Conservation (phyloP, 2,888 invertebrate species). For the Crossocerus cetratus region DNA sequence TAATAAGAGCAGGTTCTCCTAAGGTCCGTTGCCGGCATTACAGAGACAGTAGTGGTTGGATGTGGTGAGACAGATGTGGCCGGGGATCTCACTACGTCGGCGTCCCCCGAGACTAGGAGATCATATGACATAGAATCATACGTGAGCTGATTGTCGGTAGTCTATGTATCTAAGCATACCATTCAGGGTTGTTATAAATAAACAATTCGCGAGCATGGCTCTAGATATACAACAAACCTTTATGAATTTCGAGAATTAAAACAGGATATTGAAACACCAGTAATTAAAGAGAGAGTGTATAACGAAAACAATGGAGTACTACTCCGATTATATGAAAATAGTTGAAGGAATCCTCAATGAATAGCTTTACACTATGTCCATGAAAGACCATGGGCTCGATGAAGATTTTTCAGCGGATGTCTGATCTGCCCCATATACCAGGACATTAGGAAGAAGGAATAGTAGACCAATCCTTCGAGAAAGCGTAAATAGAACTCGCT, state of each 20-base stretch:
- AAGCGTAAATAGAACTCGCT: conserved; percentile 6
- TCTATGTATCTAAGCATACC: background rate
- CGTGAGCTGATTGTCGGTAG: background rate
- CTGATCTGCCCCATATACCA: conserved; percentile 50
- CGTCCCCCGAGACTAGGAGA: conserved; percentile 40
- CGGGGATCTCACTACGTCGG: conserved; percentile 40
- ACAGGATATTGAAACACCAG: too few relatives aligned
- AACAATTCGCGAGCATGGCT: too few relatives aligned
- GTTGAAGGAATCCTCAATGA: too few relatives aligned
- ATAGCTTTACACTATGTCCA: too few relatives aligned
- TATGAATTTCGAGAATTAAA: too few relatives aligned
- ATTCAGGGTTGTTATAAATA: too few relatives aligned
- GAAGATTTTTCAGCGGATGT: conserved; percentile 64
- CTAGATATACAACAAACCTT: too few relatives aligned
- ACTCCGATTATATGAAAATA: too few relatives aligned
- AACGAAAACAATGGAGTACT: too few relatives aligned
- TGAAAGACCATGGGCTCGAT: conserved; percentile 13
- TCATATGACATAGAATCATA: conserved; percentile 36
- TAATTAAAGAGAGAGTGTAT: too few relatives aligned
- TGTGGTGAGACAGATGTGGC: conserved; percentile 10
- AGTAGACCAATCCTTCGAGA: background rate
- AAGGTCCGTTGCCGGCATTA: too few relatives aligned
- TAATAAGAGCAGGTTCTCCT: background rate
- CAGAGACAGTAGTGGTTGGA: background rate
- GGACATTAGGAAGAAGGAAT: conserved; percentile 43